These are phyloP conservation scores for Silurus meridionalis DNA, from an alignment of 2,113 vertebrate genomes.

Conservation along the genomic window DNA sequence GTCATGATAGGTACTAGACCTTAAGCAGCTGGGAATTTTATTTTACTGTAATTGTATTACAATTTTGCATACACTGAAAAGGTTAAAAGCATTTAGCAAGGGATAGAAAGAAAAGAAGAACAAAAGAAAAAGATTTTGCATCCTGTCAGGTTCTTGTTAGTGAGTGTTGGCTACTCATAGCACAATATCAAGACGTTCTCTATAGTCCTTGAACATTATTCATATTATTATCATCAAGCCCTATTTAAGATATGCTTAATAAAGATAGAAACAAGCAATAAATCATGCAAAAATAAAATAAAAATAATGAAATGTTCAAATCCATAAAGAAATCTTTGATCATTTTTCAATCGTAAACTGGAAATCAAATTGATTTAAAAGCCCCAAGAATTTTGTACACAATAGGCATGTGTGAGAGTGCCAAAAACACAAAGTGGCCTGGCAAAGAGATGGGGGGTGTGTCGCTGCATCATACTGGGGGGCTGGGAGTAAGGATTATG, in stretches of 20 bases:
- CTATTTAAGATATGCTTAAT: background rate
- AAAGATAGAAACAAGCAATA: background rate
- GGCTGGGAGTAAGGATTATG: background rate
- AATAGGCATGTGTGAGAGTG: conserved; percentile 32
- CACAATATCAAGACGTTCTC: background rate
- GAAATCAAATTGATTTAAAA: background rate
- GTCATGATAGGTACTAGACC: no score
- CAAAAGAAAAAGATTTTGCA: background rate
- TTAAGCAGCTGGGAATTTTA: no score
- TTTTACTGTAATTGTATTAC: no score
- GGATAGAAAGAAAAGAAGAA: no score
- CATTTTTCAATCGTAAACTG: background rate
- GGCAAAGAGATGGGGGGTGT: conserved; percentile 27
- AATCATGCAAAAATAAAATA: background rate
- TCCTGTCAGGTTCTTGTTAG: background rate
- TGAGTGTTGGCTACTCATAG: background rate
- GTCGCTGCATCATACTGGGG: conserved; percentile 19
- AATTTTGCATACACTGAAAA: no score
- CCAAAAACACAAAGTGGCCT: background rate
- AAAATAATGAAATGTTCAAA: background rate
- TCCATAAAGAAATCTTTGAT: background rate
- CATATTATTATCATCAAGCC: background rate
- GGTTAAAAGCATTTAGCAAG: background rate
- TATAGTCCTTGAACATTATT: no score
- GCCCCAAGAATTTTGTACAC: background rate